Conservation (phyloP, 2,888 invertebrate species). For the Panopea generosa region DNA sequence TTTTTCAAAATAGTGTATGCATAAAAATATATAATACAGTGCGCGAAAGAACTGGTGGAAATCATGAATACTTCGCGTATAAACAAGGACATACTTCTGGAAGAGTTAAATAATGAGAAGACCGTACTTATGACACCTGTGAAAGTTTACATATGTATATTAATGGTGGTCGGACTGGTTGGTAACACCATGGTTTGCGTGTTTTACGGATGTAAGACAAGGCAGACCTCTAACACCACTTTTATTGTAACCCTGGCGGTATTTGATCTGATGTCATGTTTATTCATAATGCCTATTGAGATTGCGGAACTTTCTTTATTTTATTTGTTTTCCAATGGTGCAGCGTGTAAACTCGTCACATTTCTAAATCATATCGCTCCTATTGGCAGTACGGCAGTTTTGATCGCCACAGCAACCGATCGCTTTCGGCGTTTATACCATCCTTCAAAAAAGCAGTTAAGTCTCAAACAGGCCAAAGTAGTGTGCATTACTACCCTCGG, state of each 20-base stretch:
- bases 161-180: constrained; percentile 66
- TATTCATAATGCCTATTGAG: constrained; percentile 72
- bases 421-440: constrained; percentile 73
- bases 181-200: constrained; percentile 72
- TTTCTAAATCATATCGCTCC: constrained; percentile 65
- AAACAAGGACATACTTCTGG: constrained; percentile 19
- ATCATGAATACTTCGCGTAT: constrained; percentile 28
- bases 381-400: constrained; percentile 61
- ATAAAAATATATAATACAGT: too few species aligned
- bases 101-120: constrained; percentile 60
- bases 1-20: too few species aligned
- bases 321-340: constrained; percentile 62
- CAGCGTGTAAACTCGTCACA: constrained; percentile 67
- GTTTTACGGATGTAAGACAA: constrained; percentile 68
- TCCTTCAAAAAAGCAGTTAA: constrained; percentile 70
- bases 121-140: constrained; percentile 68
- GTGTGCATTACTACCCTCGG: constrained; percentile 31
- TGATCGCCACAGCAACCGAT: constrained; percentile 71
- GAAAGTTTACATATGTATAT: constrained; percentile 61
- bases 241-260: constrained; percentile 71
- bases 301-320: constrained; percentile 71
- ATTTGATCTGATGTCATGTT: constrained; percentile 69
- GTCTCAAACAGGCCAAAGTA: constrained; percentile 58
- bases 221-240: constrained; percentile 64
- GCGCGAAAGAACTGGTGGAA: too few species aligned